Conservation (phyloP, 2,888 invertebrate species). For the Phlogophora meticulosa region DNA sequence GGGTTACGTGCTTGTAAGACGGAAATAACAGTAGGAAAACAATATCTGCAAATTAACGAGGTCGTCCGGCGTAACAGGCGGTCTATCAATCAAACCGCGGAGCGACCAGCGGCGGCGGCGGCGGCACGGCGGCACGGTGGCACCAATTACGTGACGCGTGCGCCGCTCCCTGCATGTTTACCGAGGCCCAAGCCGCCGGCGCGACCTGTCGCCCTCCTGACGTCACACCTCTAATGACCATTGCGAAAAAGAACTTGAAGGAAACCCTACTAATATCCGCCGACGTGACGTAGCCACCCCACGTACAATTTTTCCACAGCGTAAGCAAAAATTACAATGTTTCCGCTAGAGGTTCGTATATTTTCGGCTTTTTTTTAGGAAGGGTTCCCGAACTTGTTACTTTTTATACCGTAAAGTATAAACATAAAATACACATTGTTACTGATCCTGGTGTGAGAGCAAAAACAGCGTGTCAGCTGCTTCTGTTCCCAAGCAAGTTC, state of each 20-base stretch:
- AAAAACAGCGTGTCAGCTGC: constrained; percentile 50
- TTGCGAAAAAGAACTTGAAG: constrained; percentile 70
- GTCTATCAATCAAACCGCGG: constrained; percentile 86
- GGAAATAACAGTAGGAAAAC: constrained; percentile 78
- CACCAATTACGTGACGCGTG: constrained; percentile 81
- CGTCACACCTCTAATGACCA: constrained; percentile 78
- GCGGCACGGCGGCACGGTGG: constrained; percentile 59
- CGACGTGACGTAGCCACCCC: constrained; percentile 34
- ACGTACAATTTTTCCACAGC: constrained; percentile 46
- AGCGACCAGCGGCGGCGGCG: constrained; percentile 56
- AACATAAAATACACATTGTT: constrained; percentile 31
- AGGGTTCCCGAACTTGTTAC: constrained; percentile 37
- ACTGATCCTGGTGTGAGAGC: constrained; percentile 12
- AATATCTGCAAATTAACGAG: constrained; percentile 79
- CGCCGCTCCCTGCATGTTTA: constrained; percentile 82
- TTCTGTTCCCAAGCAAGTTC: constrained; percentile 44
- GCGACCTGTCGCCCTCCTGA: constrained; percentile 76
- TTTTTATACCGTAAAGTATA: constrained; percentile 37
- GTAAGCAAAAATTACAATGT: constrained; percentile 39
- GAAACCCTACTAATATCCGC: constrained; percentile 64
- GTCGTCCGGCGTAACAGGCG: constrained; percentile 84
- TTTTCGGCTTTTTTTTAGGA: constrained; percentile 21
- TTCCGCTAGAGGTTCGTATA: constrained; percentile 19
- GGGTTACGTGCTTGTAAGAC: constrained; percentile 59
- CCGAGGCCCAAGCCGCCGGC: constrained; percentile 58